Evolutionary conservation across 1,140 invertebrate species (phyloP), one percentile per base, ranked within the genome.

Genomic region (Delia radicum): DNA sequence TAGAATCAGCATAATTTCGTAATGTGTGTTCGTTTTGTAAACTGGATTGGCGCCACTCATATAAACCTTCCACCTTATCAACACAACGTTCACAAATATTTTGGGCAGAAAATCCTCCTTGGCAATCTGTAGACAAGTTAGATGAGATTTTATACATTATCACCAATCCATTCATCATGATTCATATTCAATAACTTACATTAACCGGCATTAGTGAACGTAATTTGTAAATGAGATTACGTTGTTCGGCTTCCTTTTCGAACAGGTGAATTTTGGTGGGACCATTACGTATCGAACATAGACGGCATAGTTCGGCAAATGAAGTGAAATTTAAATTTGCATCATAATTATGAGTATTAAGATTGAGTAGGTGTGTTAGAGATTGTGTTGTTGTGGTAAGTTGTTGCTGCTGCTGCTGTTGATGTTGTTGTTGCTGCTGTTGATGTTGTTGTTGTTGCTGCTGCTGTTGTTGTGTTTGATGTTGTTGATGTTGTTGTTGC

Each of bases 21-120:
- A 92, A 86, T 77, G 91, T 88, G 1, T 89, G 89, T 78, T 92
- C 91, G 8, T 91, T 92, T 75, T 88, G 88, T 79, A 91, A 87
- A 77, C 89, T 91, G 80, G 86, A 90, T 75, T 91, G 88, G 24
- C 90, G 88, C 88, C 91, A 92, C 78, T 92, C 91, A 81, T 90
- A 92, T 74, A 92, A 88, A 84, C 91, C 90, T 61, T 92, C 91
- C 79, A 92, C 81, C 69, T 90, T 88, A 15, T 88, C 89, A 27
- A 91, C 84, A 79, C 91, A 92, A 21, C 89, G 86, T 85, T 92
- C 91, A 80, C 91, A 92, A 79, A 92, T 91, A 85, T 91, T 91
- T 92, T 91, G 48, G 91, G 91, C 76, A 92, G 84, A 75, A 88
- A 90, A 86, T 92, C 91, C 80, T 92, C 91, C 85, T 92, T 92